Evolutionary conservation across 2,888 invertebrate genomes (phyloP).

Genomic region (Trissolcus japonicus): DNA sequence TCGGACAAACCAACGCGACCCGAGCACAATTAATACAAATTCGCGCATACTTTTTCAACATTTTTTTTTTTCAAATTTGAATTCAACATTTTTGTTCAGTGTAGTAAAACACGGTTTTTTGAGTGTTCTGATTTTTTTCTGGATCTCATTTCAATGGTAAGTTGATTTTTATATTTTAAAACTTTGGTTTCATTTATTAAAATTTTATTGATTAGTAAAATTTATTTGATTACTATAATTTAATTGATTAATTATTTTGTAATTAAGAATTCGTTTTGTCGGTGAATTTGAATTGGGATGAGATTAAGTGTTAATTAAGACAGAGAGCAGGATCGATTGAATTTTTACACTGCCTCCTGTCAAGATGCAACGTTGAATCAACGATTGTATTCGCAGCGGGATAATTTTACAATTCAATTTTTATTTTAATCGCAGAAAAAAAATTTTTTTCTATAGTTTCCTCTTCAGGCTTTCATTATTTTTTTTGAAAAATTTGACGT

Average conservation of each 20-base stretch:
- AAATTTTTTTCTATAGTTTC: conserved; percentile 7
- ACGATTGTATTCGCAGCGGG: not conserved
- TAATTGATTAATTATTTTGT: not conserved
- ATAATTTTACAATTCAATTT: not conserved
- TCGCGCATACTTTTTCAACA: not conserved
- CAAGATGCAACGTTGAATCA: conserved; percentile 9
- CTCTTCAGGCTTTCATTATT: conserved; percentile 5
- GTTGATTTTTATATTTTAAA: not conserved
- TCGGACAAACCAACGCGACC: not conserved
- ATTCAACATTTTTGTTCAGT: no score
- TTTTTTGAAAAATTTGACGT: not conserved
- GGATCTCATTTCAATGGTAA: not conserved
- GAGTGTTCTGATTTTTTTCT: not conserved
- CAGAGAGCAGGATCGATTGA: not conserved
- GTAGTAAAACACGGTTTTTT: not conserved
- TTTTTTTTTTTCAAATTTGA: not conserved
- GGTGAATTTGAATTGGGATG: not conserved
- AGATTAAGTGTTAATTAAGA: not conserved
- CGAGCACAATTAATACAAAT: not conserved
- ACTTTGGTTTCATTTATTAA: not conserved
- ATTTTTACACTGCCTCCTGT: conserved; percentile 1
- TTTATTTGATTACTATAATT: no score
- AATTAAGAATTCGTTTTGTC: not conserved
- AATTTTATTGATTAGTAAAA: no score
- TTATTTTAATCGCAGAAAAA: not conserved